A percentile compares a stretch with the other conserved stretches of the same genome.
Conservation (phyloP, 2,888 invertebrate genomes). For the Scaptomyza parva region DNA sequence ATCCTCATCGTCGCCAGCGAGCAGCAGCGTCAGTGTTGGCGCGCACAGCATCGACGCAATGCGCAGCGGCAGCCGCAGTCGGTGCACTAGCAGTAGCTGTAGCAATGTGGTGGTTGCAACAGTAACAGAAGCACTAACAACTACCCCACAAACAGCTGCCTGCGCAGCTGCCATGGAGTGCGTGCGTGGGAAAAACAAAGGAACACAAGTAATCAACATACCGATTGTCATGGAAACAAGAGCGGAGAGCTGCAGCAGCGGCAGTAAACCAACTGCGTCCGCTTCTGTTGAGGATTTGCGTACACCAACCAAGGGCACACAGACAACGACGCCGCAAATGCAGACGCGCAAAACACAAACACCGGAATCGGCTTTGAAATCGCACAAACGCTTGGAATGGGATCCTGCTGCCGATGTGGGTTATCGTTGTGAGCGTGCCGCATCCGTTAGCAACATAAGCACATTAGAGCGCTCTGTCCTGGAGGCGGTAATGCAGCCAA, state of each 20-base stretch:
- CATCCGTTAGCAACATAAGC: conserved; percentile 85
- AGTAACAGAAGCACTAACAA: not conserved
- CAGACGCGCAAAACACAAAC: conserved; percentile 85
- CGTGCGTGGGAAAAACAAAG: not conserved
- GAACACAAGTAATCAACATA: conserved; percentile 34
- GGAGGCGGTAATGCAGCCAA: conserved; percentile 56
- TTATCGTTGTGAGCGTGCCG: conserved; percentile 87
- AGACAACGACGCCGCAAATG: conserved; percentile 50
- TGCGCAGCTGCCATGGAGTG: conserved; percentile 17
- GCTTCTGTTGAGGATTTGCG: conserved; percentile 60
- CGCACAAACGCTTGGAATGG: conserved; percentile 92
- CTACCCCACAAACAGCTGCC: conserved; percentile 19
- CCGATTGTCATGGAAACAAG: conserved; percentile 50
- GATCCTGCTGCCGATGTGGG: conserved; percentile 95
- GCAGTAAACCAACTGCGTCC: conserved; percentile 4
- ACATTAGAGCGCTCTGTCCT: conserved; percentile 82
- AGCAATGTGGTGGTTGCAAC: conserved; percentile 19
- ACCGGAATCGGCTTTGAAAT: conserved; percentile 91
- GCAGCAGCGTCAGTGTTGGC: conserved; percentile 64
- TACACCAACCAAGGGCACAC: conserved; percentile 60
- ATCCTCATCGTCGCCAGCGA: conserved; percentile 64
- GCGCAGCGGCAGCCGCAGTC: conserved; percentile 11
- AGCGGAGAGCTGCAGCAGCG: not conserved
- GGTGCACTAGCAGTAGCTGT: conserved; percentile 1
- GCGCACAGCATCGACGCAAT: conserved; percentile 24